These are phyloP conservation scores for Agriopis leucophaearia DNA, from an alignment of 2,888 invertebrate genomes.

Conservation along the genomic window DNA sequence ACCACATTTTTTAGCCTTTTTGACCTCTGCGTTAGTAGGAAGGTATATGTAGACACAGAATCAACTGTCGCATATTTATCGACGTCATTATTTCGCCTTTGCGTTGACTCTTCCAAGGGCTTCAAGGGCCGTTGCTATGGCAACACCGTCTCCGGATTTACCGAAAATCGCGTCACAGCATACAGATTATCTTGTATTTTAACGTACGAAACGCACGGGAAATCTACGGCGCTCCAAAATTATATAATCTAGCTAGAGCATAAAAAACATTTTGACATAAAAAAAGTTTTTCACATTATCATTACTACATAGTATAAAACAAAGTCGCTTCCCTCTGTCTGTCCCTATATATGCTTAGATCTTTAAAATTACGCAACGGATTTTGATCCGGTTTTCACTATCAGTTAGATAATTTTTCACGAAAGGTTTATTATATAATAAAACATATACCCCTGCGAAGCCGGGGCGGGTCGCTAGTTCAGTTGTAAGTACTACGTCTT, in stretches of 20 bases:
- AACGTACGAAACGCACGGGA: slow-evolving; percentile 49
- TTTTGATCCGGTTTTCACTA: too few relatives aligned
- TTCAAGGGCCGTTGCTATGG: slow-evolving; percentile 71
- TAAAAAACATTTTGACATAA: neutral
- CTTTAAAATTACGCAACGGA: too few relatives aligned
- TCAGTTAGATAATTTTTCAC: too few relatives aligned
- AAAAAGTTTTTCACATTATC: neutral
- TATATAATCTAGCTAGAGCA: neutral
- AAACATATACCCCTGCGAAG: too few relatives aligned
- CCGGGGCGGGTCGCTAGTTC: too few relatives aligned
- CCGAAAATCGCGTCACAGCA: slow-evolving; percentile 72
- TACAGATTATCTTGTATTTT: slow-evolving; percentile 69
- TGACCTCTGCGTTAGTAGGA: too few relatives aligned
- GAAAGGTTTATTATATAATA: too few relatives aligned
- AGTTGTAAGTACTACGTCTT: too few relatives aligned
- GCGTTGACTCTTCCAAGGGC: slow-evolving; percentile 68
- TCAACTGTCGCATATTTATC: slow-evolving; percentile 66
- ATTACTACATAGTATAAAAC: too few relatives aligned
- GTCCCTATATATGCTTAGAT: too few relatives aligned
- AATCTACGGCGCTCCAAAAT: slow-evolving; percentile 11
- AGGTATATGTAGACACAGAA: slow-evolving; percentile 39
- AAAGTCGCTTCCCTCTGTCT: too few relatives aligned
- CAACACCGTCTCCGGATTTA: slow-evolving; percentile 73
- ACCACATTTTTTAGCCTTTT: too few relatives aligned
- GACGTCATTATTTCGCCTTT: slow-evolving; percentile 77